Base-by-base conservation (phyloP, 1,140 invertebrate genomes). In the Mesaphorura yosii region DNA sequence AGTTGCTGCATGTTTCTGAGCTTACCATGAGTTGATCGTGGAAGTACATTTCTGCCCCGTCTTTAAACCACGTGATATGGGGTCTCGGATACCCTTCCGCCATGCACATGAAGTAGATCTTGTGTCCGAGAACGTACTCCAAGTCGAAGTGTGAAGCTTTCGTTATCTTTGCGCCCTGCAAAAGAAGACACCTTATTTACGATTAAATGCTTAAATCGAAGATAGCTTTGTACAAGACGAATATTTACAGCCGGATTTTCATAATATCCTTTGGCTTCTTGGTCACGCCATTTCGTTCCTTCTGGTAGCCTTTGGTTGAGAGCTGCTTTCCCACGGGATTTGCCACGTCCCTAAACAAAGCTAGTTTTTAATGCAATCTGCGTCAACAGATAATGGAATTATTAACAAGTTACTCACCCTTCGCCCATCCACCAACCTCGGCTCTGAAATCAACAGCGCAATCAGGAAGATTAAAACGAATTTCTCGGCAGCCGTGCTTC, bases 1-100 rank as follows among this genome's bases (percentile, higher is more conserved):
- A 27, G 4, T 20, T n/a, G n/a, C n/a, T n/a, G n/a, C n/a, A n/a
- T n/a, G n/a, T n/a, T n/a, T n/a, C n/a, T n/a, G 27, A 41, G 15
- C 2, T 26, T 72, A 91, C 88, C 67, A 91, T 86, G 64, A 91
- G 72, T 67, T 89, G 89, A 25, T 82, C 76, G 73, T 92, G 88
- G 17, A 81, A 79, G 58, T 87, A 88, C 62, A 93, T 82, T 68
- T 92, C 88, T 17, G 82, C 79, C 10, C 87, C 87, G 71, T 92
- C 88, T 69, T 92, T 92, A 66, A 86, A 90, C 88, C 88, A 91
- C 7, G 86, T 90, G 34, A 91, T 88, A 28, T 87, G 83, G 0
- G 86, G 86, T 40, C 85, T n/a, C 2, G 88, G 88, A 54, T 77
- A 79, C 15, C 88, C 88, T 65, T 80, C 81, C 1, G 88, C 88